Conservation (phyloP, 2,113 vertebrate genomes). For the Sebastes schlegelii region DNA sequence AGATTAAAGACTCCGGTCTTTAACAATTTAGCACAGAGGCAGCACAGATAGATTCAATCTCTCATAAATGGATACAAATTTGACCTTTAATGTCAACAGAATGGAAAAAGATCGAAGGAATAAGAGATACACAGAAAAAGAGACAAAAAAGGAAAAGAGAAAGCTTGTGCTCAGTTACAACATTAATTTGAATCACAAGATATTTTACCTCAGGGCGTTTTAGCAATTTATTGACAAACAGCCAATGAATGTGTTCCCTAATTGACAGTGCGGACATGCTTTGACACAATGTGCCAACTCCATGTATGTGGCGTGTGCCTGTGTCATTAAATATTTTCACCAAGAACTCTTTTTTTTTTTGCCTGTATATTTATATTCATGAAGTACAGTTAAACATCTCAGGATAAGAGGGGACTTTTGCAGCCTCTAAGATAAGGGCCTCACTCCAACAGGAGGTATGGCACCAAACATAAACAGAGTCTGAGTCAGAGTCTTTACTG, state of each 20-base stretch:
- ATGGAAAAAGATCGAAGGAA: background rate
- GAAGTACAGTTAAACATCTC: background rate
- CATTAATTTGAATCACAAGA: background rate
- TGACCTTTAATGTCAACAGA: background rate
- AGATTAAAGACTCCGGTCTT: background rate
- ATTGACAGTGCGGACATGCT: background rate
- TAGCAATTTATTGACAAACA: slow-evolving; percentile 2
- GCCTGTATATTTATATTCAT: background rate
- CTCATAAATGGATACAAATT: background rate
- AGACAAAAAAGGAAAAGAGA: background rate
- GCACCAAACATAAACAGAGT: slow-evolving; percentile 3
- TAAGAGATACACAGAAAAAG: background rate
- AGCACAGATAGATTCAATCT: background rate
- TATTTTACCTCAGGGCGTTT: background rate
- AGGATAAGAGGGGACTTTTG: background rate
- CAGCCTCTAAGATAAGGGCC: background rate
- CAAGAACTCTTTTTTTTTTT: background rate
- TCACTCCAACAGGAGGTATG: background rate
- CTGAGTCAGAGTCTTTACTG: background rate
- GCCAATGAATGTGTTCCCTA: too few species aligned
- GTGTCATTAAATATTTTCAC: background rate
- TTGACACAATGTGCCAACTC: background rate
- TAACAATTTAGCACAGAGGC: background rate
- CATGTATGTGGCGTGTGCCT: background rate
- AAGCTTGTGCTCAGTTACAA: background rate